These are phyloP conservation scores for Mormyrops attenuatus DNA, from an alignment of 2,797 vertebrate genomes.

Conservation along the genomic window DNA sequence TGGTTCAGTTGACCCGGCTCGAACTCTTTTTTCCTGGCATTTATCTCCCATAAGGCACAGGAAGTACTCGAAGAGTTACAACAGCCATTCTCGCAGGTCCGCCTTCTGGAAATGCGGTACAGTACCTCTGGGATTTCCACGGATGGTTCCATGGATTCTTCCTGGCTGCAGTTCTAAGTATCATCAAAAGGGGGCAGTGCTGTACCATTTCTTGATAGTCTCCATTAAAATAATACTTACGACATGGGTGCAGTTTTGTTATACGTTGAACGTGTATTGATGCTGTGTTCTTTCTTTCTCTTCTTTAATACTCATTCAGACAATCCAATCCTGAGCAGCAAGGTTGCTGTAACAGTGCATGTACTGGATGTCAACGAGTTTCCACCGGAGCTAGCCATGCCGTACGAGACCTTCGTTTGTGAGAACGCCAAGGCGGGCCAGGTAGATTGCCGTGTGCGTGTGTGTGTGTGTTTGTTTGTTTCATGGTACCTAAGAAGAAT, in stretches of 20 bases:
- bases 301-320: conserved; percentile 59
- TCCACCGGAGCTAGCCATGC: conserved; percentile 86
- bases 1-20: background rate
- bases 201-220: background rate
- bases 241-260: background rate
- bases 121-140: background rate
- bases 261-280: background rate
- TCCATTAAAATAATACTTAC: background rate
- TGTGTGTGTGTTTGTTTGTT: background rate
- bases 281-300: background rate
- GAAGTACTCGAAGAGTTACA: background rate
- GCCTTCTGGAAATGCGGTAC: background rate
- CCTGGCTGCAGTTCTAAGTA: background rate
- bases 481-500: background rate
- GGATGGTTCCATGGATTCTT: background rate
- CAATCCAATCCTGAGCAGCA: conserved; percentile 84
- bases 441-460: conserved; percentile 66
- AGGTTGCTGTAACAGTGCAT: conserved; percentile 84
- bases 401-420: conserved; percentile 89
- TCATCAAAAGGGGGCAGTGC: background rate
- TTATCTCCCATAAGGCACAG: background rate
- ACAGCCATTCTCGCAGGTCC: background rate
- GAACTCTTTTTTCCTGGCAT: background rate
- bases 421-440: conserved; percentile 88
- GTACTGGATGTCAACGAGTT: conserved; percentile 97